phyloP scores from a whole-genome alignment of 2,888 invertebrate species.

The Chalcosyrphus nemorum region DNA sequence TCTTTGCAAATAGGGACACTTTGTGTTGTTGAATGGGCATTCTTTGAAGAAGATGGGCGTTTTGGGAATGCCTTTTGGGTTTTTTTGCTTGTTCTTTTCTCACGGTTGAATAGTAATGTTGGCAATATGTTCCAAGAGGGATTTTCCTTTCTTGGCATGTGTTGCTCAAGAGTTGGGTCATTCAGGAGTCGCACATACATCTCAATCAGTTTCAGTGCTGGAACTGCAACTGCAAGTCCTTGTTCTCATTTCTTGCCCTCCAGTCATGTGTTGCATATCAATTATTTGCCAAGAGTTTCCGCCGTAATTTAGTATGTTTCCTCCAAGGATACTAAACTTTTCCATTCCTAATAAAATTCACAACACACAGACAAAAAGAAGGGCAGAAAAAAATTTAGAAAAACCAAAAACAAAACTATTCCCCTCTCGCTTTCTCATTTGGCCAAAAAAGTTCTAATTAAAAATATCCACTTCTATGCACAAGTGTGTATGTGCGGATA shows the following conservation, averaged over 20 bases:
- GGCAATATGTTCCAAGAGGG: neutral
- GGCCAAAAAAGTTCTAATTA: constrained; percentile 72
- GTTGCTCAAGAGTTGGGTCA: neutral
- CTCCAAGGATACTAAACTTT: constrained; percentile 62
- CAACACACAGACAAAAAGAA: constrained; percentile 31
- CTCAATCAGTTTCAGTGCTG: too few species aligned
- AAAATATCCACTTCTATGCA: constrained; percentile 69
- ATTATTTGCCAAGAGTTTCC: constrained; percentile 42
- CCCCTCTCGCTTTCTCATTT: constrained; percentile 42
- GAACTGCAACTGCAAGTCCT: too few species aligned
- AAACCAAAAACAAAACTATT: neutral
- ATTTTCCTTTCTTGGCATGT: neutral
- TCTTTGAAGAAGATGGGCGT: constrained; percentile 34
- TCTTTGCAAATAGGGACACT: constrained; percentile 55
- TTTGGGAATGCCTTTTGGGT: constrained; percentile 1
- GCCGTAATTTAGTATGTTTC: constrained; percentile 57
- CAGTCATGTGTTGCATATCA: constrained; percentile 1
- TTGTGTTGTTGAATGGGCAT: constrained; percentile 35
- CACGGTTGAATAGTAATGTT: neutral
- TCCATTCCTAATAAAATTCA: constrained; percentile 64
- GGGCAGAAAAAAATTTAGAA: neutral
- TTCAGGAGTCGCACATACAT: neutral
- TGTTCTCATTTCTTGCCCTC: neutral
- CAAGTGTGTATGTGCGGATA: constrained; percentile 48
- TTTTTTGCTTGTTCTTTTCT: neutral